Evolutionary conservation across 37 sponge, comb jelly and placozoan genomes (phyloP), one percentile per base, ranked within the genome.

Genomic region (Theonella swinhoei): DNA sequence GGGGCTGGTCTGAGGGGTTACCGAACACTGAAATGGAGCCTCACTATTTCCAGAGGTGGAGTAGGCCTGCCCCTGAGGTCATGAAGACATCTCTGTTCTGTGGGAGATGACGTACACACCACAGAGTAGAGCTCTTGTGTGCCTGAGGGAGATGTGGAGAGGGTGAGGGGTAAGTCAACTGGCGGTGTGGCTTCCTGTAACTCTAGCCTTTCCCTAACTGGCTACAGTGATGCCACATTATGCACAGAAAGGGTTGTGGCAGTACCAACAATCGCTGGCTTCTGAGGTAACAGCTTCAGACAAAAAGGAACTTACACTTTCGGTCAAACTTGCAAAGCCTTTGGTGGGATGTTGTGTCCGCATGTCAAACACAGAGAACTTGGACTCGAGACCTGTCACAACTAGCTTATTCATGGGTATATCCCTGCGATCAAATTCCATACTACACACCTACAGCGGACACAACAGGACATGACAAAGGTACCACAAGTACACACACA

Each of bases 1-100:
- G n/a, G n/a, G n/a, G n/a, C n/a, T n/a, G n/a, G n/a, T n/a, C n/a
- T n/a, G n/a, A n/a, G n/a, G n/a, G n/a, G n/a, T n/a, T n/a, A n/a
- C n/a, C n/a, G n/a, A n/a, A n/a, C n/a, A n/a, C n/a, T n/a, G n/a
- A n/a, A n/a, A n/a, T n/a, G n/a, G n/a, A n/a, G n/a, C 67, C 96
- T 93, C 67, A 99, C 99, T 99, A 99, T 95, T 99, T 99, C 99
- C 99, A 99, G 7, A 99, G 75, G 83, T 85, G 66, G 31, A 99
- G 42, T 22, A 90, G 60, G 25, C 99, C 99, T 4, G 95, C 99
- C 17, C 97, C 99, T 54, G 84, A 76, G 1, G 97, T 96, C 84
- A 92, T 87, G 80, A 97, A 99, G 2, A 99, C 60, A 30, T 99
- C 99, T 79, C 99, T 91, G 68, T 99, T 99, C 70, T 97, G 97